Evolutionary conservation across 2,888 invertebrate genomes (phyloP), one percentile per base, ranked within the genome.

Genomic region (Acanthosepion esculentum): DNA sequence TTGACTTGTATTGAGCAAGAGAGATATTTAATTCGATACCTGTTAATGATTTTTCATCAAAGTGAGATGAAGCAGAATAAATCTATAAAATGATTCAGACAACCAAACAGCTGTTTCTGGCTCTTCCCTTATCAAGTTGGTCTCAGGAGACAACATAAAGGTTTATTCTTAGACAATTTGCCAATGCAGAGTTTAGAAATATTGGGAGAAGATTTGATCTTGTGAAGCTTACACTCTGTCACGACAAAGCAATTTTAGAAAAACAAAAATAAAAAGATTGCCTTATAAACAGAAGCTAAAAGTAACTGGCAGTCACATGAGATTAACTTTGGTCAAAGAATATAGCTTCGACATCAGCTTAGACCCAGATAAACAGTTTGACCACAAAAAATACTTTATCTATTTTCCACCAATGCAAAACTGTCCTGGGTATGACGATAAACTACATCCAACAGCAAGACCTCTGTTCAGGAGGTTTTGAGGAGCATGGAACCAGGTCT

Each of bases 1-100:
- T 7, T 59, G 59, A 23, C 23, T 20, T 23, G 23, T 59, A 59
- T 5, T 59, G 23, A 23, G 59, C 7, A 5, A 59, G 23, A 59
- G 23, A 23, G 4, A 59, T 26, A 59, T 59, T 59, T n/a, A 78
- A 78, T 78, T 78, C 29, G 5, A 12, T n/a, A n/a, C 10, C n/a
- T 78, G 78, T n/a, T 78, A 78, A 78, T 78, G 78, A n/a, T 78
- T n/a, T 78, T n/a, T 78, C 78, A 78, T 78, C 78, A 78, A 78
- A 78, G 78, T 78, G 29, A 78, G 29, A 78, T 4, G 10, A n/a
- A n/a, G 78, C 78, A n/a, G 78, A 78, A 78, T 12, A n/a, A 78
- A 78, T 78, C 78, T 78, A 78, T 78, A 78, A 78, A 78, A 78
- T 78, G n/a, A 78, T 78, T 78, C 18, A 2, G n/a, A 78, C 15